Evolutionary conservation across 2,797 vertebrate species (phyloP).

Genomic region (Gouania willdenowi): DNA sequence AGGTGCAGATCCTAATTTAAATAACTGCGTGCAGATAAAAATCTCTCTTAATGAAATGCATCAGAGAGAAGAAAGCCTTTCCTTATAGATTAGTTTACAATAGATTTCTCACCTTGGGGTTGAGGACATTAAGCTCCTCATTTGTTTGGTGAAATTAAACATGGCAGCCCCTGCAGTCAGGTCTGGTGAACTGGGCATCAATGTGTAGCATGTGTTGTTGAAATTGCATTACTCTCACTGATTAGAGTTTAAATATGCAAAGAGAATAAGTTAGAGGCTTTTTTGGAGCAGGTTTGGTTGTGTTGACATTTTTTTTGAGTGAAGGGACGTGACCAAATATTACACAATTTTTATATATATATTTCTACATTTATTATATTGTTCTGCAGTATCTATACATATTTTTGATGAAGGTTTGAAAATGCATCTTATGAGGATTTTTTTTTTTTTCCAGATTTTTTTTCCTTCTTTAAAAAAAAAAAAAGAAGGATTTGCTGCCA

Average conservation of each 20-base stretch:
- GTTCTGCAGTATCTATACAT: no score
- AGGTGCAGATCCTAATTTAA: background rate
- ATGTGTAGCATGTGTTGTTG: no score
- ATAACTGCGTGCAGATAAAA: conserved; percentile 5
- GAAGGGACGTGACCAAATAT: no score
- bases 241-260: conserved; percentile 23
- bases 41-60: background rate
- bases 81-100: conserved; percentile 45
- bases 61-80: background rate
- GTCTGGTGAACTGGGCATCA: conserved; percentile 33
- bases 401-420: no score
- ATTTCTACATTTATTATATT: no score
- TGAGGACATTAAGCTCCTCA: conserved; percentile 41
- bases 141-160: conserved; percentile 35
- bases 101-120: conserved; percentile 34
- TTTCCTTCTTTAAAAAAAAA: no score
- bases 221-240: conserved; percentile 19
- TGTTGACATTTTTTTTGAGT: no score
- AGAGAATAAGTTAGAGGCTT: background rate
- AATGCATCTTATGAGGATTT: no score
- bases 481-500: conserved; percentile 68
- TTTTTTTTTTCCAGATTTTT: background rate
- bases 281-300: no score
- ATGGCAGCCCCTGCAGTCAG: conserved; percentile 22
- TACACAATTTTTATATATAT: no score